A percentile compares a stretch with the other conserved stretches of the same genome.
Conservation (phyloP, 92 coral and sea anemone genomes). For the Phenganax marumi region DNA sequence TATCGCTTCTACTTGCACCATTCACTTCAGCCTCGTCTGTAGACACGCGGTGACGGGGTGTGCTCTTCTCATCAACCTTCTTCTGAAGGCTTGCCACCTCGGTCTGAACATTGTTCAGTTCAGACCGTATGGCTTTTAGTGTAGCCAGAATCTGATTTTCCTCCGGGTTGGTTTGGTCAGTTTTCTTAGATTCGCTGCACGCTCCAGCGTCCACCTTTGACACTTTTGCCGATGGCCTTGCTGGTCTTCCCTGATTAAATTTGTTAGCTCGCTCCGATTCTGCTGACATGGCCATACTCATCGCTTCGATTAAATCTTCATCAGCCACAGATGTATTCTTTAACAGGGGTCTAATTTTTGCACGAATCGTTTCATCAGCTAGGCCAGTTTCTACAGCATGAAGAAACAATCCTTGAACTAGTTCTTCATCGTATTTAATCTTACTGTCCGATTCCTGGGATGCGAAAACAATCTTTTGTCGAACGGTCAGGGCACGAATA, state of each 20-base stretch:
- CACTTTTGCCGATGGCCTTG: slow-evolving; percentile 20
- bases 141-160: background rate
- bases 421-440: slow-evolving; percentile 24
- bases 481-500: slow-evolving; percentile 40
- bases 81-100: slow-evolving; percentile 35
- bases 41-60: background rate
- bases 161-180: background rate
- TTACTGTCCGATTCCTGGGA: slow-evolving; percentile 29
- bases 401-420: slow-evolving; percentile 30
- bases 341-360: slow-evolving; percentile 32
- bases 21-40: background rate
- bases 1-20: background rate
- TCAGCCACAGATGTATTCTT: slow-evolving; percentile 8
- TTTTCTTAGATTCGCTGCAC: background rate
- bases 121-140: slow-evolving; percentile 15
- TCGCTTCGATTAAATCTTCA: slow-evolving; percentile 12
- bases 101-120: slow-evolving; percentile 33
- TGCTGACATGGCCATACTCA: slow-evolving; percentile 18
- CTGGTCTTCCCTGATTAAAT: slow-evolving; percentile 27
- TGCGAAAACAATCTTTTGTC: slow-evolving; percentile 32
- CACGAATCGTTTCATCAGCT: slow-evolving; percentile 37
- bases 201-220: background rate
- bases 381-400: slow-evolving; percentile 40
- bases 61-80: slow-evolving; percentile 22
- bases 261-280: slow-evolving; percentile 52